phyloP scores from a whole-genome alignment of 2,797 vertebrate species.

The Ctenochaetus hawaiiensis region DNA sequence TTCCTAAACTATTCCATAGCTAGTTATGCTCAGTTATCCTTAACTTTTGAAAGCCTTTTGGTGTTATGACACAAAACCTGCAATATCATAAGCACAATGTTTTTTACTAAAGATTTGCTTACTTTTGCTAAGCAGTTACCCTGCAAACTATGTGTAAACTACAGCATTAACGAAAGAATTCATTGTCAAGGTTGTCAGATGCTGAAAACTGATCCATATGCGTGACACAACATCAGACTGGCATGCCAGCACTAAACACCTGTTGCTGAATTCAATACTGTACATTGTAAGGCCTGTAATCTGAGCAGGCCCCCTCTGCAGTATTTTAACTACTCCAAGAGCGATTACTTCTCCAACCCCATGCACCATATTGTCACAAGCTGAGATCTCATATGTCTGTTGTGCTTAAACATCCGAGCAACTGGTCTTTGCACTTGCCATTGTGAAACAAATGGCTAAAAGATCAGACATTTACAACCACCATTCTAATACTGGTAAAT shows the following conservation, averaged over 20 bases:
- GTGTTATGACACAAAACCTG: not conserved
- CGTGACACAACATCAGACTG: slow-evolving; percentile 37
- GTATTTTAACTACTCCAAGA: slow-evolving; percentile 43
- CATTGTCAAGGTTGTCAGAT: slow-evolving; percentile 33
- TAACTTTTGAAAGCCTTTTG: not conserved
- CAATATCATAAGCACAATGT: not conserved
- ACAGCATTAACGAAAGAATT: slow-evolving; percentile 4
- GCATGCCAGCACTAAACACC: slow-evolving; percentile 69
- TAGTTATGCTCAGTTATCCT: not conserved
- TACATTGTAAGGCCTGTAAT: slow-evolving; percentile 67
- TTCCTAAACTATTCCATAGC: not conserved
- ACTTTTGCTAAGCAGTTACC: slow-evolving; percentile 3
- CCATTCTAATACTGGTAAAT: not conserved
- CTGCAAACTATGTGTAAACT: slow-evolving; percentile 1
- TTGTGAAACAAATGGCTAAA: slow-evolving; percentile 4
- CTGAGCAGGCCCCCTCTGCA: slow-evolving; percentile 51
- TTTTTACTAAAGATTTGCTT: not conserved
- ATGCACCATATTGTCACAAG: slow-evolving; percentile 55
- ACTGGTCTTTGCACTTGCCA: slow-evolving; percentile 5
- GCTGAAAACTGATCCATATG: slow-evolving; percentile 46
- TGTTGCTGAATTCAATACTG: slow-evolving; percentile 72
- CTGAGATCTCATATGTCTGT: slow-evolving; percentile 45
- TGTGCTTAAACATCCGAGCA: slow-evolving; percentile 61
- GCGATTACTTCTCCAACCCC: slow-evolving; percentile 42
- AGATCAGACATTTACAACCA: not conserved